Evolutionary conservation across 2,888 invertebrate genomes (phyloP), one percentile per base, ranked within the genome.

Genomic region (Dicranocentrus wangi): DNA sequence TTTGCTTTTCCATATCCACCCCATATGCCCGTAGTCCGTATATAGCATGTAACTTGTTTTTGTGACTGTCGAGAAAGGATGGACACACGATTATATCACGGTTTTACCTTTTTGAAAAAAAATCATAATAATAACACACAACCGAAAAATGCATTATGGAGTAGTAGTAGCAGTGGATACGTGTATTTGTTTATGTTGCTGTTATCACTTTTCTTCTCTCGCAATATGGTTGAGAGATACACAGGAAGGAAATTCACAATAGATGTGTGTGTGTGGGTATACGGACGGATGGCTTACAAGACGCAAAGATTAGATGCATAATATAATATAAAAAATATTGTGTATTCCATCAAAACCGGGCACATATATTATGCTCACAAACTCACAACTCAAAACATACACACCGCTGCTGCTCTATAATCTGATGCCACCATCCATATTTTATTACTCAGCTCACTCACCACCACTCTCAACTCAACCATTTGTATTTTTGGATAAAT

Each of bases 381-480:
- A 19, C 7, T 42, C 39, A 39, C 13, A 13, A 39, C 7, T 39
- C 7, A 39, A 39, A 8, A 39, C 7, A 39, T 39, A 13, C 13
- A 13, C 39, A 39, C 39, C 7, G 39, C n/a, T n/a, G n/a, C n/a
- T n/a, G n/a, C n/a, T n/a, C 15, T 47, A 15, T 47, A 15, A 72
- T 23, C 63, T 63, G 47, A 66, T 58, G 39, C 58, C 66, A 55
- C 65, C 76, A 76, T 76, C 28, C 76, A 76, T 76, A 58, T 76
- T 76, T 76, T 76, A 76, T 65, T 68, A 58, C 68, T 76, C 76
- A 66, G 13, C 65, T 27, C 72, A 42, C 58, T 21, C 55, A 55
- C 7, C 7, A 51, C n/a, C 7, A 13, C n/a, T n/a, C 51, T n/a
- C 13, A 7, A 7, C 51, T 51, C n/a, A n/a, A n/a, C n/a, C n/a